phyloP scores from a whole-genome alignment of 1,140 invertebrate genomes.

The Eufriesea mexicana region DNA sequence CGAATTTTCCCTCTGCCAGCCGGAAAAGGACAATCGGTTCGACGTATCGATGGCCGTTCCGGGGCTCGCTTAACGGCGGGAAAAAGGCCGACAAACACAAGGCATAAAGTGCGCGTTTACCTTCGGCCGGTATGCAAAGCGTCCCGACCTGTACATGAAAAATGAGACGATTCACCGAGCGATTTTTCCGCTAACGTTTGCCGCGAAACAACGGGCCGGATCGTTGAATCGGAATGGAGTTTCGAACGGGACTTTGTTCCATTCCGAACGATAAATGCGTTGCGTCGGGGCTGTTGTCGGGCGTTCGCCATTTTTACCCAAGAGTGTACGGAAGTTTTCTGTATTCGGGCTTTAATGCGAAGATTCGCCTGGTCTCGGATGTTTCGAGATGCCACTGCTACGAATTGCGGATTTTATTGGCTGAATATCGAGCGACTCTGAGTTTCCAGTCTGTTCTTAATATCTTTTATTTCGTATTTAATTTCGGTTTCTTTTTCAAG shows the following conservation, averaged over 20 bases:
- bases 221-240: constrained; percentile 3
- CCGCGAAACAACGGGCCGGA: not conserved
- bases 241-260: not conserved
- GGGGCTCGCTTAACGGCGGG: constrained; percentile 21
- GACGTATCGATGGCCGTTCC: constrained; percentile 15
- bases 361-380: too few relatives aligned
- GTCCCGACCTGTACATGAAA: not conserved
- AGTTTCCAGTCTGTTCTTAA: too few relatives aligned
- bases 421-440: too few relatives aligned
- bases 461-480: too few relatives aligned
- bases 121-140: constrained; percentile 20
- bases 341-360: not conserved
- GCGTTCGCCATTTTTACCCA: not conserved
- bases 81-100: constrained; percentile 16
- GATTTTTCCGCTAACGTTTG: constrained; percentile 16
- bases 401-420: too few relatives aligned
- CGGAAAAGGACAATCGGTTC: not conserved
- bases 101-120: constrained; percentile 20
- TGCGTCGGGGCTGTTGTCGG: too few relatives aligned
- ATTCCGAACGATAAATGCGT: not conserved
- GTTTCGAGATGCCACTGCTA: too few relatives aligned
- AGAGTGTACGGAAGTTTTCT: not conserved
- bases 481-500: too few relatives aligned
- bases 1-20: not conserved
- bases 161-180: constrained; percentile 13